phyloP scores from a whole-genome alignment of 2,888 invertebrate species.

The Troides oblongomaculatus region DNA sequence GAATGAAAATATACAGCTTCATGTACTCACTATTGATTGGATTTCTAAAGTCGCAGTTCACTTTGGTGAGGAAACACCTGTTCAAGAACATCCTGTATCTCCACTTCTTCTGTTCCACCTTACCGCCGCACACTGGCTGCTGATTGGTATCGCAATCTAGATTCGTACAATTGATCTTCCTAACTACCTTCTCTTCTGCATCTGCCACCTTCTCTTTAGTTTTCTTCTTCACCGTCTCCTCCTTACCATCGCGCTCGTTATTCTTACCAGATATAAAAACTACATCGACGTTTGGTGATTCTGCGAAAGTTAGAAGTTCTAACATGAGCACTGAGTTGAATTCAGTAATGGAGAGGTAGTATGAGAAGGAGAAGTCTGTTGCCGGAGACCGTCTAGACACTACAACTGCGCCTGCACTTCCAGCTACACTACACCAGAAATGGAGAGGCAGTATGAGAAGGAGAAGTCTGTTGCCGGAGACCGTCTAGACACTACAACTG shows the following conservation, averaged over 20 bases:
- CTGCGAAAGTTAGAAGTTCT: conserved; percentile 35
- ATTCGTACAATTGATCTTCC: conserved; percentile 46
- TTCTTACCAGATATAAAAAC: conserved; percentile 59
- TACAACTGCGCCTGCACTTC: too few relatives aligned
- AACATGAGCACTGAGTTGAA: background rate
- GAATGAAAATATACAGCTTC: background rate
- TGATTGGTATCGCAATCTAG: conserved; percentile 54
- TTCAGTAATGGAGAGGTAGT: too few relatives aligned
- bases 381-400: too few relatives aligned
- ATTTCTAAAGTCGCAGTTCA: conserved; percentile 61
- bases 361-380: too few relatives aligned
- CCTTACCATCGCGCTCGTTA: conserved; percentile 42
- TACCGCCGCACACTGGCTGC: conserved; percentile 54
- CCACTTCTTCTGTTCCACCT: conserved; percentile 44
- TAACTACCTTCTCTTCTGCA: conserved; percentile 13
- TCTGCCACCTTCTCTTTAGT: conserved; percentile 8
- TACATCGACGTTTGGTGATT: conserved; percentile 45
- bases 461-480: too few relatives aligned
- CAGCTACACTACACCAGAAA: too few relatives aligned
- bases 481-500: too few relatives aligned
- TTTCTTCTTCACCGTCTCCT: conserved; percentile 11
- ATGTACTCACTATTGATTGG: conserved; percentile 56
- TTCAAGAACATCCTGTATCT: conserved; percentile 61
- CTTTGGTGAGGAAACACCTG: conserved; percentile 64
- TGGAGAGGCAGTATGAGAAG: too few relatives aligned